These are phyloP conservation scores for Hippoglossus stenolepis DNA, from an alignment of 2,113 vertebrate genomes.

Conservation along the genomic window DNA sequence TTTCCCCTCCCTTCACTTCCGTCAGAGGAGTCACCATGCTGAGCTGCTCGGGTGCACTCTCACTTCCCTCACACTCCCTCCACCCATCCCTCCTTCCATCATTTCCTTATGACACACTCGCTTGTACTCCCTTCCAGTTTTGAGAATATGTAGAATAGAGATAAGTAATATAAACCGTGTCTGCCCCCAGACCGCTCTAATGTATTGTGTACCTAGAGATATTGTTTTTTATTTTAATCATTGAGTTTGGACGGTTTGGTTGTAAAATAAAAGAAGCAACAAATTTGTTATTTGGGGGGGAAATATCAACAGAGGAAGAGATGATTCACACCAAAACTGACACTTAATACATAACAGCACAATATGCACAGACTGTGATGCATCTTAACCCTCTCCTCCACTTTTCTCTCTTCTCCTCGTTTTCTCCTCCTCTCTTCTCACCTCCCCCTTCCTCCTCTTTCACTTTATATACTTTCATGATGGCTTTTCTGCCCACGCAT, in stretches of 20 bases:
- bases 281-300: neutral
- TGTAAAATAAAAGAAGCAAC: slow-evolving; percentile 3
- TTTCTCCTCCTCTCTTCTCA: slow-evolving; percentile 39
- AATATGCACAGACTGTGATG: slow-evolving; percentile 1
- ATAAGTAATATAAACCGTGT: neutral
- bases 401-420: slow-evolving; percentile 23
- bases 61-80: slow-evolving; percentile 24
- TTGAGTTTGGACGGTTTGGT: neutral
- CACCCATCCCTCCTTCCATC: slow-evolving; percentile 25
- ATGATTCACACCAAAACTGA: slow-evolving; percentile 19
- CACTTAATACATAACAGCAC: neutral
- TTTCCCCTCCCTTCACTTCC: slow-evolving; percentile 59
- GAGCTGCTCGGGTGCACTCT: slow-evolving; percentile 29
- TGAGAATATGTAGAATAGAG: neutral
- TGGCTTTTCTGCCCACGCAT: neutral
- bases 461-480: slow-evolving; percentile 31
- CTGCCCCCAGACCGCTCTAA: neutral
- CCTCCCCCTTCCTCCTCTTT: slow-evolving; percentile 31
- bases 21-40: slow-evolving; percentile 62
- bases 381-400: slow-evolving; percentile 13
- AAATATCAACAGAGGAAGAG: slow-evolving; percentile 8
- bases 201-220: neutral
- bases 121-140: neutral
- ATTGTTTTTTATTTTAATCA: neutral
- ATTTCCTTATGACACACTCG: slow-evolving; percentile 21